Base-by-base conservation (phyloP, 1,140 invertebrate genomes). In the Eciton burchellii region DNA sequence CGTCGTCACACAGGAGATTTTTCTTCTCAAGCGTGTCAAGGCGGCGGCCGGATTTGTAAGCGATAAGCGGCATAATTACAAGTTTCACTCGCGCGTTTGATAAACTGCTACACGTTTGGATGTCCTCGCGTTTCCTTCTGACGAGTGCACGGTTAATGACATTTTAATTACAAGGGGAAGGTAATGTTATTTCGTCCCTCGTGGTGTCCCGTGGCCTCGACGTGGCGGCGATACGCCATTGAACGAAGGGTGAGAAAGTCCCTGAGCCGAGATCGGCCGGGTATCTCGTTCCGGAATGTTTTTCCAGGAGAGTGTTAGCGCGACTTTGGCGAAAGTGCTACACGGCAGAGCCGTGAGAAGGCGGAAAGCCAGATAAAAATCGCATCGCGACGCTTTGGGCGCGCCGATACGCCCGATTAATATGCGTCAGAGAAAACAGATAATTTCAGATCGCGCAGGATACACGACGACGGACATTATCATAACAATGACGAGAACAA, bases 251-350 rank as follows among this genome's bases (percentile, higher is more conserved):
- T 52, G 11, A 59, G 12, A 60, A 52, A 35, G 29, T 60, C 21
- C 26, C 65, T 65, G 62, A 45, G 6, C 19, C 11, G 19, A 47
- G 26, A n/a, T 43, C 6, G 8, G 41, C 63, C 19, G 52, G 14
- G 3, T 83, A 81, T 74, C 60, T 84, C 54, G 60, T 85, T 83
- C 66, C 59, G 54, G 60, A 52, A 84, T 57, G 45, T 68, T 86
- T 84, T 84, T 63, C 16, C 62, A 45, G 5, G 26, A 19, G 19
- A 79, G 9, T 56, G 21, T 70, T 68, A 57, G 62, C 3, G 47
- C 14, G 41, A 82, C 14, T 63, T 82, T 82, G 52, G 45, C 19
- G 35, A 52, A 70, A 56, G 41, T 11, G 26, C 6, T 56, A 82
- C 35, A 21, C 76, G n/a, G 52, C 43, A n/a, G n/a, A 35, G 21